Evolutionary conservation across 2,797 vertebrate genomes (phyloP), one percentile per base, ranked within the genome.

Genomic region (Thunnus albacares): DNA sequence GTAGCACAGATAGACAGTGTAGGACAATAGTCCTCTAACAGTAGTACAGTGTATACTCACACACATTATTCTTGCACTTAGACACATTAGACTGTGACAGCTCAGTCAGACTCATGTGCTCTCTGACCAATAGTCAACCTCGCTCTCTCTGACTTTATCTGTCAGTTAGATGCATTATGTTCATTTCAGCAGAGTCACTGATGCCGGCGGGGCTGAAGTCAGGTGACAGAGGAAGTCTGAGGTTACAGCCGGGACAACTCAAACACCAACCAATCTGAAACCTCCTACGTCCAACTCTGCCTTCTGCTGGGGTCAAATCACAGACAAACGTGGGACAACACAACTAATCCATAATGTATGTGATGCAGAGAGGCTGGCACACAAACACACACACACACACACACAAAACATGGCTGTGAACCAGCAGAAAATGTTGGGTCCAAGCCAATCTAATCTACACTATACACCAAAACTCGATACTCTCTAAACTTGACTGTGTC

Each of bases 321-420:
- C 53, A 68, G 72, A 78, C 43, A 75, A 70, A 70, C 65, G 49
- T 53, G 61, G 62, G 53, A 60, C 73, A 64, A 45, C 55, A 63
- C 55, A 70, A 64, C 79, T 69, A 82, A 82, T 87, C 76, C 41
- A 82, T 84, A 84, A 79, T 81, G 71, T 45, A 80, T 81, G 63
- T 72, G 63, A 67, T n/a, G 58, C 62, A 77, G 64, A n/a, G 35
- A 59, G 43, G 33, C 45, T 18, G 45, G 26, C 22, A 20, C 43
- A 47, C 26, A 56, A n/a, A 55, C 22, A 76, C 51, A 65, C 38
- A 61, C 43, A 60, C 15, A 60, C 55, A 74, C 41, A 65, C 61
- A 69, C 52, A 70, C 47, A 67, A 75, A 20, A 35, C 43, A 82
- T 10, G 35, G 56, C 71, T 56, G 66, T 26, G 41, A 76, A 67